A percentile compares a stretch with the other conserved stretches of the same genome.
Evolutionary conservation across 2,888 invertebrate species (phyloP).

Genomic region (Smittia aterrima): DNA sequence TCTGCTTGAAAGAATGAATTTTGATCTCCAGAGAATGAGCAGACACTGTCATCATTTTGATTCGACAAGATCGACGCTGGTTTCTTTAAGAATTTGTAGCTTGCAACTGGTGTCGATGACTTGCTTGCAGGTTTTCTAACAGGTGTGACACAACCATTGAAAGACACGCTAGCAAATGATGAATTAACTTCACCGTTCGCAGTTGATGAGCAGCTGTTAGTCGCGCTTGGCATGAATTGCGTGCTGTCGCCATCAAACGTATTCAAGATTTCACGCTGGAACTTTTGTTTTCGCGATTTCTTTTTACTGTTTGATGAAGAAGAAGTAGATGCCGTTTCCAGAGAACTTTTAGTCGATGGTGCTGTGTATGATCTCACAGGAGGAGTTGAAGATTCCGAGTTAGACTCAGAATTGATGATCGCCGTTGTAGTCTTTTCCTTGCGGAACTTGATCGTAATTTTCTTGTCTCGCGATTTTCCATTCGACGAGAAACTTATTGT

Average conservation of each 20-base stretch:
- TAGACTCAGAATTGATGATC: slow-evolving; percentile 37
- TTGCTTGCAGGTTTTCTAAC: slow-evolving; percentile 45
- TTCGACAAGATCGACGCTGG: slow-evolving; percentile 37
- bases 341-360: slow-evolving; percentile 35
- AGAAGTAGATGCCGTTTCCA: slow-evolving; percentile 28
- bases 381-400: slow-evolving; percentile 24
- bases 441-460: slow-evolving; percentile 53
- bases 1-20: slow-evolving; percentile 54
- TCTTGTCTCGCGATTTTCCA: slow-evolving; percentile 50
- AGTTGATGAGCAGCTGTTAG: slow-evolving; percentile 29
- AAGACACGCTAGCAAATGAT: slow-evolving; percentile 17
- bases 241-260: slow-evolving; percentile 35
- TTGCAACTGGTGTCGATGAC: slow-evolving; percentile 50
- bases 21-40: slow-evolving; percentile 50
- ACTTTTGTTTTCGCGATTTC: slow-evolving; percentile 50
- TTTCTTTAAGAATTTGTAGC: slow-evolving; percentile 41
- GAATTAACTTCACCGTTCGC: background rate
- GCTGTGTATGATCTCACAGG: background rate
- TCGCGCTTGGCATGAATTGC: slow-evolving; percentile 38
- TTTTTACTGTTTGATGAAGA: slow-evolving; percentile 11
- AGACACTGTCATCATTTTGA: slow-evolving; percentile 49
- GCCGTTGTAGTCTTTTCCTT: slow-evolving; percentile 43
- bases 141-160: slow-evolving; percentile 27
- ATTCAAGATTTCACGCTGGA: slow-evolving; percentile 45
- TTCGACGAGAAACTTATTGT: slow-evolving; percentile 51